phyloP scores from a whole-genome alignment of 2,113 vertebrate species.

The Cebidichthys violaceus region DNA sequence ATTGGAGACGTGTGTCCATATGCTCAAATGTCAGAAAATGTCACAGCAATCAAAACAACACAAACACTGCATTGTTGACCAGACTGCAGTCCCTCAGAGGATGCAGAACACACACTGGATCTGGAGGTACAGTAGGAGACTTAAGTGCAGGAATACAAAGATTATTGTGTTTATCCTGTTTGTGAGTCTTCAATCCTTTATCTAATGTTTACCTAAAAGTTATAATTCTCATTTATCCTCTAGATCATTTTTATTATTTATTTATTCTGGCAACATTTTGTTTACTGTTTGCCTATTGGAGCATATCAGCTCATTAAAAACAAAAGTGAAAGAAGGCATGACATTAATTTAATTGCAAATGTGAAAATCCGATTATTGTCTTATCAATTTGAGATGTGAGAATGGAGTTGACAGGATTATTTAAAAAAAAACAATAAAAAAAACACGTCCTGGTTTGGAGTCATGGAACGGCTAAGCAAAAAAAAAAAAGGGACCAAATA shows the following conservation, averaged over 20 bases:
- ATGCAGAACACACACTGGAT: slow-evolving; percentile 22
- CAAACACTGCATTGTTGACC: slow-evolving; percentile 37
- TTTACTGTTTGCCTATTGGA: background rate
- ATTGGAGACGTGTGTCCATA: slow-evolving; percentile 60
- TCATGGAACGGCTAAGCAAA: too few species aligned
- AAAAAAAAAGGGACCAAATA: too few species aligned
- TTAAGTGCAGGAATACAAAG: background rate
- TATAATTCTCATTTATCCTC: background rate
- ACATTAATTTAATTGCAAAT: background rate
- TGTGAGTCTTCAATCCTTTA: background rate
- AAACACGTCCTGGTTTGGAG: too few species aligned
- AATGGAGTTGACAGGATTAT: too few species aligned
- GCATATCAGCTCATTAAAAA: background rate
- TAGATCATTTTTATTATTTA: background rate
- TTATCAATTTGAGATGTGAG: background rate
- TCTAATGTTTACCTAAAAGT: background rate
- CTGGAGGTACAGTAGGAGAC: slow-evolving; percentile 4
- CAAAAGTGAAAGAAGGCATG: background rate
- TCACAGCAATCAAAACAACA: slow-evolving; percentile 65
- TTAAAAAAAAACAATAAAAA: too few species aligned
- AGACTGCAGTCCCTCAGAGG: slow-evolving; percentile 12
- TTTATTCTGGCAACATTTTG: background rate
- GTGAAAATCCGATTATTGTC: background rate
- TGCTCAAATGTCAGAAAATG: slow-evolving; percentile 77
- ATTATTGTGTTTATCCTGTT: background rate